phyloP scores from a whole-genome alignment of 2,113 vertebrate species.

The Toxostoma redivivum region DNA sequence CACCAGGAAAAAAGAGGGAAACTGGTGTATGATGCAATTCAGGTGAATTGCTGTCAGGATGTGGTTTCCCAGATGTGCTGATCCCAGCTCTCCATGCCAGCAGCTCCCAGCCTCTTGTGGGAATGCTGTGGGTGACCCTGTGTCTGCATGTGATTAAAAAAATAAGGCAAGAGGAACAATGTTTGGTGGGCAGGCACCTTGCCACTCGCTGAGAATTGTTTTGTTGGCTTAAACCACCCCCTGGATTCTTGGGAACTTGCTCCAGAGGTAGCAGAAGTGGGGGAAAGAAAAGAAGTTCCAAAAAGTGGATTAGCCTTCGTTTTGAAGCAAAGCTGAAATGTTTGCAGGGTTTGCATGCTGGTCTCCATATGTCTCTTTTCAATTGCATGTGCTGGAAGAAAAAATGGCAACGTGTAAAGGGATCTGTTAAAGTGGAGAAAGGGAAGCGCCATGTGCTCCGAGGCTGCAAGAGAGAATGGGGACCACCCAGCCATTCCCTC shows the following conservation, averaged over 20 bases:
- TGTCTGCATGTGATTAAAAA: no score
- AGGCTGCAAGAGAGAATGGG: background rate
- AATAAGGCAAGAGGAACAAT: background rate
- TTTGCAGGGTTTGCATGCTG: constrained; percentile 78
- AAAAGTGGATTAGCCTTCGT: constrained; percentile 70
- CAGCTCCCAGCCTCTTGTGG: background rate
- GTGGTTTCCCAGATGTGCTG: background rate
- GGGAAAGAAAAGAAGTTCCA: background rate
- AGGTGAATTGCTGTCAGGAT: background rate
- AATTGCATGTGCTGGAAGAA: constrained; percentile 73
- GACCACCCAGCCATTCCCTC: background rate
- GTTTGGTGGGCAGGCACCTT: background rate
- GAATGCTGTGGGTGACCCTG: background rate
- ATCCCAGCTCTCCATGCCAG: background rate
- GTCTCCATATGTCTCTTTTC: constrained; percentile 82
- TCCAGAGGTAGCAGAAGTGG: constrained; percentile 24
- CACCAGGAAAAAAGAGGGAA: background rate
- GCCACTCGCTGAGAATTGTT: background rate
- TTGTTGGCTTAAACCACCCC: background rate
- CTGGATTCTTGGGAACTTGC: background rate
- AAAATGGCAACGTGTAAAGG: constrained; percentile 63
- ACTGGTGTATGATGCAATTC: background rate
- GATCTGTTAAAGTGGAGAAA: constrained; percentile 63
- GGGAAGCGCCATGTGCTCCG: background rate
- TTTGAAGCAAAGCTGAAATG: constrained; percentile 74